Evolutionary conservation across 2,888 invertebrate genomes (phyloP).

Genomic region (Dioctria rufipes): DNA sequence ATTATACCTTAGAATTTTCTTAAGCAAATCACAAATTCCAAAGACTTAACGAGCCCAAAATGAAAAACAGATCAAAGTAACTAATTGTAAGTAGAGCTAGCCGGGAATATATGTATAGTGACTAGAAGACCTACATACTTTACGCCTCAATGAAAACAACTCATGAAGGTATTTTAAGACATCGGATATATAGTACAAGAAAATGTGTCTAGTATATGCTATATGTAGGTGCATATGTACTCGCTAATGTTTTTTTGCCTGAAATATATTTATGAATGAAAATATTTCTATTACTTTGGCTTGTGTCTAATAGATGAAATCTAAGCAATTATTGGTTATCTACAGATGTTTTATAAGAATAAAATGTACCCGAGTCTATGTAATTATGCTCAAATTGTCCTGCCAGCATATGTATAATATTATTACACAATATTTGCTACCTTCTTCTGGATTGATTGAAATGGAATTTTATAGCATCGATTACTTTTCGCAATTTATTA

Average conservation of each 20-base stretch:
- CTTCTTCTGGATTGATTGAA: conserved; percentile 3
- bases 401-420: not conserved
- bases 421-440: too few relatives aligned
- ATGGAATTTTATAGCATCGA: conserved; percentile 11
- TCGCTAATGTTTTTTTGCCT: not conserved
- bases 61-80: conserved; percentile 36
- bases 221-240: not conserved
- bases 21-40: conserved; percentile 36
- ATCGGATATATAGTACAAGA: conserved; percentile 2
- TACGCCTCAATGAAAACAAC: conserved; percentile 41
- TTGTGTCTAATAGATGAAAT: not conserved
- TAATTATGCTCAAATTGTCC: conserved; percentile 19
- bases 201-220: not conserved
- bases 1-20: not conserved
- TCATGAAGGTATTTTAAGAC: conserved; percentile 43
- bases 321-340: not conserved
- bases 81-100: too few relatives aligned
- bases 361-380: not conserved
- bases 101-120: not conserved
- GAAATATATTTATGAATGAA: conserved; percentile 50
- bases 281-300: conserved; percentile 5
- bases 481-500: conserved; percentile 44
- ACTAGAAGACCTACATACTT: conserved; percentile 23
- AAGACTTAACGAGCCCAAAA: conserved; percentile 29
- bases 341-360: too few relatives aligned